Evolutionary conservation across 2,888 invertebrate species (phyloP).

Genomic region (Maniola hyperantus): DNA sequence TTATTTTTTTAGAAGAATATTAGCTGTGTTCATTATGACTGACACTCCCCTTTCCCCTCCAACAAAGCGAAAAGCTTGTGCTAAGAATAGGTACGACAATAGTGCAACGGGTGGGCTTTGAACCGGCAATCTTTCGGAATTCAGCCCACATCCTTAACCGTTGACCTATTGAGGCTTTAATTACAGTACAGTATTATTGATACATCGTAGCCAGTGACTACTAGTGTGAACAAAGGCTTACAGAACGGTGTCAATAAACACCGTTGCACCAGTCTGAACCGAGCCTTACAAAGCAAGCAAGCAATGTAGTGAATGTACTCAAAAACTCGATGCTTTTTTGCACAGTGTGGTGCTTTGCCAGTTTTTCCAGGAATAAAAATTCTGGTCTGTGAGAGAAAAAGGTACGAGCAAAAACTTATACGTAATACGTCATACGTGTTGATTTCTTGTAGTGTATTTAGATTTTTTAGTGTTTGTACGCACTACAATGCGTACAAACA

Average conservation of each 20-base stretch:
- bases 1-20: no score
- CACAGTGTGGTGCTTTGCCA: conserved; percentile 24
- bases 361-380: conserved; percentile 37
- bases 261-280: conserved; percentile 6
- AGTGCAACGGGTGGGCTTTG: no score
- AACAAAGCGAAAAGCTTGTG: no score
- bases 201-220: no score
- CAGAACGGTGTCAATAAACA: background rate
- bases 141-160: no score
- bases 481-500: no score
- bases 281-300: conserved; percentile 16
- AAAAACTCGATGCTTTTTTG: conserved; percentile 25
- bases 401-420: conserved; percentile 17
- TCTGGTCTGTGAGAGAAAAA: conserved; percentile 31
- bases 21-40: no score
- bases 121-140: no score
- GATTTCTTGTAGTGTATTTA: conserved; percentile 11
- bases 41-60: no score
- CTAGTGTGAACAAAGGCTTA: background rate
- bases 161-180: no score
- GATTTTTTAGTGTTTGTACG: background rate
- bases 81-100: no score
- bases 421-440: conserved; percentile 33
- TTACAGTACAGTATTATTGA: no score
- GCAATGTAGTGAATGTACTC: conserved; percentile 23